phyloP scores from a whole-genome alignment of 2,888 invertebrate genomes.

The Drosophila rubida region DNA sequence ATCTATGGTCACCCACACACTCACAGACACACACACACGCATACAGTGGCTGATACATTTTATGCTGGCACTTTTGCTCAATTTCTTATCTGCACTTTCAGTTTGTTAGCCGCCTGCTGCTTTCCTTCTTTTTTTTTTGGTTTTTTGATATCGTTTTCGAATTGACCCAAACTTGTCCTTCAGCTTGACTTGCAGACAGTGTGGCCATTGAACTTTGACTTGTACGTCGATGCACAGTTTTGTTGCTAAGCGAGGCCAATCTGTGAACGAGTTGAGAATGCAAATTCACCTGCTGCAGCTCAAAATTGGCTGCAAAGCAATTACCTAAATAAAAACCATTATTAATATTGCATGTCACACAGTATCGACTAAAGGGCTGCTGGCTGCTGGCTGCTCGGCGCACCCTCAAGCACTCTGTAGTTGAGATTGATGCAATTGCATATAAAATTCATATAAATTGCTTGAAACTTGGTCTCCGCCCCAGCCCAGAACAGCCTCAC shows the following conservation, averaged over 20 bases:
- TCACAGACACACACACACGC: slow-evolving; percentile 6
- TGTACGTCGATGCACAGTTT: slow-evolving; percentile 17
- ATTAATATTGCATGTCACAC: slow-evolving; percentile 73
- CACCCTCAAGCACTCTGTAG: slow-evolving; percentile 61
- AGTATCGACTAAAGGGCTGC: slow-evolving; percentile 11
- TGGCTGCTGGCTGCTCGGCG: neutral
- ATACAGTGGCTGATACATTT: slow-evolving; percentile 16
- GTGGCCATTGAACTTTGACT: slow-evolving; percentile 69
- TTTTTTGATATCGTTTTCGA: neutral
- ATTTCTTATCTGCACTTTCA: slow-evolving; percentile 34
- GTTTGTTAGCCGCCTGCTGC: slow-evolving; percentile 5
- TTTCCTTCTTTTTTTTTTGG: neutral
- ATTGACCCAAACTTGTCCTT: slow-evolving; percentile 53
- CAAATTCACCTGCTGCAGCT: slow-evolving; percentile 40
- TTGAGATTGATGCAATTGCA: slow-evolving; percentile 77
- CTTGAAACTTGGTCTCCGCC: slow-evolving; percentile 42
- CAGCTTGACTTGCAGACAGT: slow-evolving; percentile 46
- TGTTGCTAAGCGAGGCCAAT: slow-evolving; percentile 28
- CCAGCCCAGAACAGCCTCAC: slow-evolving; percentile 5
- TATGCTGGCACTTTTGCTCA: slow-evolving; percentile 36
- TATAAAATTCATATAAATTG: slow-evolving; percentile 74
- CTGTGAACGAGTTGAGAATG: slow-evolving; percentile 28
- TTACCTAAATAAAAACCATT: slow-evolving; percentile 71
- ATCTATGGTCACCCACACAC: slow-evolving; percentile 21
- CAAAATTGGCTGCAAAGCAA: slow-evolving; percentile 50